phyloP scores from a whole-genome alignment of 2,113 vertebrate species.

The Leptobrachium ailaonicum region DNA sequence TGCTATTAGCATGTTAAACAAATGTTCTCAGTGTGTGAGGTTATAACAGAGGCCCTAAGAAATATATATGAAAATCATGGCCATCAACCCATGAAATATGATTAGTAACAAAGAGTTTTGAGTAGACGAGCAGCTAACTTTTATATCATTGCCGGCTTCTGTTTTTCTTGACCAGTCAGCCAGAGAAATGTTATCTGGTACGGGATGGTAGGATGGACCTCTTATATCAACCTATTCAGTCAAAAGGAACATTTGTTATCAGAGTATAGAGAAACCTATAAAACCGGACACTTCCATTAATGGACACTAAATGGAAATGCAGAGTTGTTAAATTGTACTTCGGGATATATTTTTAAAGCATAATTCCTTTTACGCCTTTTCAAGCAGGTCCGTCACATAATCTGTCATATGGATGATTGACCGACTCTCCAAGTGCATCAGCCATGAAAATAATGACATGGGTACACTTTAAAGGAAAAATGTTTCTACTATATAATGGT shows the following conservation, averaged over 20 bases:
- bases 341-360: background rate
- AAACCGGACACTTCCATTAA: background rate
- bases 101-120: no score
- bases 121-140: no score
- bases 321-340: background rate
- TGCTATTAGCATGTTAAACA: no score
- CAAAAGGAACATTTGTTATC: constrained; percentile 30
- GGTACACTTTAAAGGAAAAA: no score
- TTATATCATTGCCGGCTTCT: background rate
- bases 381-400: no score
- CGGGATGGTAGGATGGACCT: constrained; percentile 22
- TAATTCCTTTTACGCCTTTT: constrained; percentile 1
- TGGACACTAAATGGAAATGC: background rate
- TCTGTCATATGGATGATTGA: no score
- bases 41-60: no score
- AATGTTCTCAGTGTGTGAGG: no score
- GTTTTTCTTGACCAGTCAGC: background rate
- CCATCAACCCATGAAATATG: no score
- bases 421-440: background rate
- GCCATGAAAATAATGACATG: background rate
- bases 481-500: no score
- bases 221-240: constrained; percentile 9
- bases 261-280: constrained; percentile 7
- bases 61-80: no score
- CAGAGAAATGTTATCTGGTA: constrained; percentile 15